Base-by-base conservation (phyloP, 2,797 vertebrate species). In the Bufotes viridis region DNA sequence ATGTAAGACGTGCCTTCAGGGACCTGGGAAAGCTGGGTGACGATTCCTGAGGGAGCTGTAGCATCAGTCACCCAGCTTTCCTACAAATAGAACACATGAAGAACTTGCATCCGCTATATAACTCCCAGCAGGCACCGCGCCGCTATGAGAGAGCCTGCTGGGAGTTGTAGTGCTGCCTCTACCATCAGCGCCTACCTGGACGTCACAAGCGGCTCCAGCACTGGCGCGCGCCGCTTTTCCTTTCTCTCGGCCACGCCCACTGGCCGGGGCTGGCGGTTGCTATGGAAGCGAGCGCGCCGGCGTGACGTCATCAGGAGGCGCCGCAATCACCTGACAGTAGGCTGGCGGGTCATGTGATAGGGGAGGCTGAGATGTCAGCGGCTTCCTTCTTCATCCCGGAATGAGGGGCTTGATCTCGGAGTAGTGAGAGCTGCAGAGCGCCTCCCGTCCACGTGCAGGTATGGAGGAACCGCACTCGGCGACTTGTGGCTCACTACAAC, bases 321-420 rank as follows among this genome's bases (percentile, higher is more conserved):
- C 29, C 70, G 22, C 13, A 5, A 17, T 81, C 84, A 89, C 70
- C 18, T 86, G 88, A 86, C 61, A 10, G 49, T 1, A 6, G 18
- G 57, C 22, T 67, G 57, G 17, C 34, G 18, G 79, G 61, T 86
- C 88, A 89, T 53, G 84, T 89, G 88, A 89, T n/a, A 5, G 42
- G 42, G 1, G 61, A 12, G 11, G 70, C 55, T 10, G 72, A 53
- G 70, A 78, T 86, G 84, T 82, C 51, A 22, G 69, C 29, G 12
- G 26, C 20, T 81, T 81, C 78, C 78, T 60, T 42, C 70, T 60
- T 57, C 22, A 13, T 1, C 24, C 34, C 9, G 65, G 34, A 18
- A 26, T 34, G 58, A 26, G 51, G 74, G 74, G 72, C 10, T 58
- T 51, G 42, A 18, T 0, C 29, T 63, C 60, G 49, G 79, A 18